These are phyloP conservation scores for Daboia siamensis DNA, from an alignment of 2,113 vertebrate genomes.

Conservation along the genomic window DNA sequence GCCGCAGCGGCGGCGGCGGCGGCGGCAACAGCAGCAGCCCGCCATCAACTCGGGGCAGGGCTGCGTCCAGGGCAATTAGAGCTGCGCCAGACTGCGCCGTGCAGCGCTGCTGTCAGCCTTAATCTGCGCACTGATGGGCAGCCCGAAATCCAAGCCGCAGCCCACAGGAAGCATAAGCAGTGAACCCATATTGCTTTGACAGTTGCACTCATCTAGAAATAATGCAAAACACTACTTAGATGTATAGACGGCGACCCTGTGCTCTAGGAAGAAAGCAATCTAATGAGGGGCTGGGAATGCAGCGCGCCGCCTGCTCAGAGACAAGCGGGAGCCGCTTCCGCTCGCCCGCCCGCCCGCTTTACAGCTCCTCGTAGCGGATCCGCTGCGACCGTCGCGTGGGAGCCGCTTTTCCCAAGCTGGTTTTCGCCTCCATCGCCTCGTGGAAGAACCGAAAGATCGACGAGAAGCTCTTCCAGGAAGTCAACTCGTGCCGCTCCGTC, in stretches of 20 bases:
- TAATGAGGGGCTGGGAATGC: constrained; percentile 69
- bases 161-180: constrained; percentile 87
- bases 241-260: constrained; percentile 81
- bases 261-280: constrained; percentile 81
- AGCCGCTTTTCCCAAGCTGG: constrained; percentile 72
- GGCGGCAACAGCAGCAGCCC: neutral
- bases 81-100: constrained; percentile 73
- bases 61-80: constrained; percentile 84
- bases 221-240: constrained; percentile 93
- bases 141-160: constrained; percentile 76
- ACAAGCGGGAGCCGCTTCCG: neutral
- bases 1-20: constrained; percentile 58
- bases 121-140: constrained; percentile 81
- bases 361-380: constrained; percentile 83
- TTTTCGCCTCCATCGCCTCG: constrained; percentile 77
- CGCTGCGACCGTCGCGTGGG: constrained; percentile 85
- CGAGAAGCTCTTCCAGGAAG: constrained; percentile 92
- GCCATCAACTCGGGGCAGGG: constrained; percentile 79
- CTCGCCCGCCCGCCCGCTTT: neutral
- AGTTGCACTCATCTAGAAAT: constrained; percentile 96
- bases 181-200: constrained; percentile 94
- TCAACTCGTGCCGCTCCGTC: constrained; percentile 94
- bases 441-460: constrained; percentile 92
- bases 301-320: constrained; percentile 28
- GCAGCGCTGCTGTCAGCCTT: constrained; percentile 84